phyloP scores from a whole-genome alignment of 1,140 invertebrate genomes.

The Panulirus ornatus region DNA sequence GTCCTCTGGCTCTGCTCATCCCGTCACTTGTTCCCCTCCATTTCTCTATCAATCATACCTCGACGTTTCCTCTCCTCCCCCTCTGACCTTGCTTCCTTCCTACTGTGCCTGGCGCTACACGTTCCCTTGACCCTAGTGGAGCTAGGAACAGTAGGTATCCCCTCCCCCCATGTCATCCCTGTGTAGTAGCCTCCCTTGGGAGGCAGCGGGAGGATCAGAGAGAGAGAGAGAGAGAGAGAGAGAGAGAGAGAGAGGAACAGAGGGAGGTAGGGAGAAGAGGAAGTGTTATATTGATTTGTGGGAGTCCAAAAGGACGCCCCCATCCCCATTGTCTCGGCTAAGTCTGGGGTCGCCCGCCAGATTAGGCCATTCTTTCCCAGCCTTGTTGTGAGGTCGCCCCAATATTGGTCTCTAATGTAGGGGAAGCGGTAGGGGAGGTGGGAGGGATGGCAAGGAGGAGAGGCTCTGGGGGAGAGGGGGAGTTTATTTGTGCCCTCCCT shows the following conservation, averaged over 20 bases:
- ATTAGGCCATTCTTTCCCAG: not conserved
- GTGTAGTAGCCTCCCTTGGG: too few species aligned
- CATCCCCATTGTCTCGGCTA: slow-evolving; percentile 8
- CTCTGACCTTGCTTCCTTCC: not conserved
- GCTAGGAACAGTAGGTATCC: too few species aligned
- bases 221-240: slow-evolving; percentile 11
- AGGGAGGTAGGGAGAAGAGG: not conserved
- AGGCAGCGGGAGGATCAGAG: not conserved
- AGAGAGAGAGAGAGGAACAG: too few species aligned
- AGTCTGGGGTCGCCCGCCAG: not conserved
- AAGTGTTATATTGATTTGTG: slow-evolving; percentile 15
- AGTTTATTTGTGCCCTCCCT: too few species aligned
- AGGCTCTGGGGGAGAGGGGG: too few species aligned
- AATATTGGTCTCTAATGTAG: not conserved
- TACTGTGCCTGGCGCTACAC: not conserved
- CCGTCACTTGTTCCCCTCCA: not conserved
- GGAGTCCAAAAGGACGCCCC: not conserved
- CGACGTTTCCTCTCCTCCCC: not conserved
- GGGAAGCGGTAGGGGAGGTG: too few species aligned
- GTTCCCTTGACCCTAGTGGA: not conserved
- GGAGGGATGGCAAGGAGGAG: too few species aligned
- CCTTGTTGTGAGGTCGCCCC: not conserved
- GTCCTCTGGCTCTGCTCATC: not conserved
- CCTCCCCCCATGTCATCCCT: too few species aligned
- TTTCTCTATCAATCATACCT: too few species aligned